A percentile compares a stretch with the other conserved stretches of the same genome.
These are phyloP conservation scores for Acanthopagrus latus DNA, from an alignment of 2,797 vertebrate species.

Conservation along the genomic window DNA sequence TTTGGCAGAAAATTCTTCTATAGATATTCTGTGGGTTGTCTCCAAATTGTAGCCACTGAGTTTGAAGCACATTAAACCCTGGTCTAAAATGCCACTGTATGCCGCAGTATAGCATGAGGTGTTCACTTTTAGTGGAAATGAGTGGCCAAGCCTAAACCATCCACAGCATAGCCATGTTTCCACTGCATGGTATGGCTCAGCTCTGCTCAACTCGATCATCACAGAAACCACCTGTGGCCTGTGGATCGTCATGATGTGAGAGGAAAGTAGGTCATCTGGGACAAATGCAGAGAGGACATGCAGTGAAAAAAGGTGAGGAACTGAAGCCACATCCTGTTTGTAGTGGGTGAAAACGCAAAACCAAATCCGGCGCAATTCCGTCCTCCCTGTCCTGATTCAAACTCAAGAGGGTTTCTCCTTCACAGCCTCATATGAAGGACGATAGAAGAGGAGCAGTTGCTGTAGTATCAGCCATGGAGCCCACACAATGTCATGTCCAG, in stretches of 20 bases:
- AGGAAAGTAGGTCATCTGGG: background rate
- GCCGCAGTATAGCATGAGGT: too few relatives aligned
- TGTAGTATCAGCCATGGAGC: conserved; percentile 61
- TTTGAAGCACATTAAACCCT: background rate
- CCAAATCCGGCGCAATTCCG: background rate
- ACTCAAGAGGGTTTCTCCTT: conserved; percentile 52
- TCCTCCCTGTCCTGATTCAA: conserved; percentile 13
- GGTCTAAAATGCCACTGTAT: background rate
- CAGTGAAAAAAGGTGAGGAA: background rate
- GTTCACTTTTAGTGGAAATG: background rate
- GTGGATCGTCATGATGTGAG: background rate
- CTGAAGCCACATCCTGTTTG: background rate
- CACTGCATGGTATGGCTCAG: too few relatives aligned
- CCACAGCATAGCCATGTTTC: too few relatives aligned
- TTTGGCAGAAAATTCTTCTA: background rate
- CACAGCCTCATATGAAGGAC: conserved; percentile 67
- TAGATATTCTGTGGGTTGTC: background rate
- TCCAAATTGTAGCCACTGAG: background rate
- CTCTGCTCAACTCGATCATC: too few relatives aligned
- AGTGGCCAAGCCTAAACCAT: background rate
- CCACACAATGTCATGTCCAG: conserved; percentile 82
- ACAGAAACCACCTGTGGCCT: background rate
- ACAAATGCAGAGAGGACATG: background rate
- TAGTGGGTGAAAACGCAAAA: background rate
- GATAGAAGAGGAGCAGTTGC: conserved; percentile 48